phyloP scores from a whole-genome alignment of 1,140 invertebrate genomes.

The Augochlora pura region DNA sequence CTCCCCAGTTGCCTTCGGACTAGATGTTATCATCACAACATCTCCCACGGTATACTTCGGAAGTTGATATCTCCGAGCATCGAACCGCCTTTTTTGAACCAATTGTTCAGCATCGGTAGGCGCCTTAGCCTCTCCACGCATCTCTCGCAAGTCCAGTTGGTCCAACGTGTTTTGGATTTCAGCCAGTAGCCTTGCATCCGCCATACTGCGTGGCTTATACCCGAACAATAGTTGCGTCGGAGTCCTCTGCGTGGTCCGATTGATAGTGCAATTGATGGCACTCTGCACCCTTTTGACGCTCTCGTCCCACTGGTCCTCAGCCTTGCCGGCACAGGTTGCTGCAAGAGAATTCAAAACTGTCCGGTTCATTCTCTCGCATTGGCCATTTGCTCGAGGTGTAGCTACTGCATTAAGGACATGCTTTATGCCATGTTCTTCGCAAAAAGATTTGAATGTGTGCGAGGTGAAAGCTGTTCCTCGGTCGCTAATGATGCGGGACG shows the following conservation, averaged over 20 bases:
- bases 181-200: too few species aligned
- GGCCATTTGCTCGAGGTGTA: not conserved
- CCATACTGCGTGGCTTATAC: too few species aligned
- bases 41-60: not conserved
- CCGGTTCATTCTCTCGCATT: not conserved
- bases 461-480: conserved; percentile 12
- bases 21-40: not conserved
- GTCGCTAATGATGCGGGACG: not conserved
- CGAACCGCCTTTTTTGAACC: too few species aligned
- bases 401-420: conserved; percentile 11
- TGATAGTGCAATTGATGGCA: not conserved
- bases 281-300: not conserved
- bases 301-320: too few species aligned
- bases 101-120: too few species aligned
- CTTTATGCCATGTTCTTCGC: not conserved
- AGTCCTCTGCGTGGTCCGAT: too few species aligned
- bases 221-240: too few species aligned
- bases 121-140: too few species aligned
- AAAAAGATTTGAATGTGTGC: not conserved
- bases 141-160: too few species aligned
- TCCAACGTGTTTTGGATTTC: too few species aligned
- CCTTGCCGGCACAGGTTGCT: not conserved
- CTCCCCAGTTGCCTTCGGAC: not conserved
- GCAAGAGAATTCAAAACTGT: not conserved
- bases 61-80: too few species aligned